Percentiles rank a stretch among this genome's conserved stretches.
Evolutionary conservation across 2,113 vertebrate species (phyloP).

Genomic region (Nettapus auritus): DNA sequence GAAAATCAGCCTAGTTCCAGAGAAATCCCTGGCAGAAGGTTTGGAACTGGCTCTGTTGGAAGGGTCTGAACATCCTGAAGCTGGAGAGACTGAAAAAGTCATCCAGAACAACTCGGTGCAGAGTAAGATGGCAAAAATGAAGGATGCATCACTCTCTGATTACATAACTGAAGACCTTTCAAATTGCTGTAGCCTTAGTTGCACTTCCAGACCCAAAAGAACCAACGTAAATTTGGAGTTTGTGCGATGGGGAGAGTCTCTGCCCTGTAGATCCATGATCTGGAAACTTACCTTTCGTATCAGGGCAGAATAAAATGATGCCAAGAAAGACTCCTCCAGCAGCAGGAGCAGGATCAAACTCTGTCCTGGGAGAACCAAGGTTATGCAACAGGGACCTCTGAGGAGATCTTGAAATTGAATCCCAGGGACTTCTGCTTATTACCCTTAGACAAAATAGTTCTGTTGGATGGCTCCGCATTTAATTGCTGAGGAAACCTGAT

Average conservation of each 20-base stretch:
- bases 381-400: neutral
- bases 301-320: neutral
- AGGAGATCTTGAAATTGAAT: slow-evolving; percentile 20
- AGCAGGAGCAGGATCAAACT: neutral
- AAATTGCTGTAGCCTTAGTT: neutral
- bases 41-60: neutral
- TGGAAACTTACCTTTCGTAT: neutral
- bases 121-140: slow-evolving; percentile 12
- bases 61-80: neutral
- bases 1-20: slow-evolving; percentile 19
- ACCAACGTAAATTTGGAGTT: neutral
- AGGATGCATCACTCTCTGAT: neutral
- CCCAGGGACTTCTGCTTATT: neutral
- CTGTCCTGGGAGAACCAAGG: neutral
- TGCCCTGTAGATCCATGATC: neutral
- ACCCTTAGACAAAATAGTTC: slow-evolving; percentile 1
- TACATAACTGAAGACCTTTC: neutral
- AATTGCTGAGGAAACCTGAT: slow-evolving; percentile 56
- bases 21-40: slow-evolving; percentile 18
- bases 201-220: neutral
- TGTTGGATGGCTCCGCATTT: slow-evolving; percentile 34
- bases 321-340: neutral
- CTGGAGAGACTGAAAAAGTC: neutral
- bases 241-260: neutral
- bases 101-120: neutral